Conservation (phyloP, 2,113 vertebrate species). For the Rhagologus leucostigma region DNA sequence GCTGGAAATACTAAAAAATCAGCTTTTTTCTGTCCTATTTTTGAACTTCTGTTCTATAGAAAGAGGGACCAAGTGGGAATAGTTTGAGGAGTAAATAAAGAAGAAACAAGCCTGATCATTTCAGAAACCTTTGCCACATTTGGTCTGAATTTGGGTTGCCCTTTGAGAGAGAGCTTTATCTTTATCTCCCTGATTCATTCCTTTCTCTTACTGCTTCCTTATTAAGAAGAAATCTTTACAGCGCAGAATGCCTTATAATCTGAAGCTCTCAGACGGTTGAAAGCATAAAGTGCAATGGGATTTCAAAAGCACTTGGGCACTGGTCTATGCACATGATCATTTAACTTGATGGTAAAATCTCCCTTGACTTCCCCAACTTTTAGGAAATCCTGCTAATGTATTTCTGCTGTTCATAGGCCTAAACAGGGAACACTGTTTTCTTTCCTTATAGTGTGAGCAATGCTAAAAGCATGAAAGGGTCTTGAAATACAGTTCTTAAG, state of each 20-base stretch:
- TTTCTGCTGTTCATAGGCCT: not conserved
- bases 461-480: not conserved
- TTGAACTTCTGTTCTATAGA: not conserved
- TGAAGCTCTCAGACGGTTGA: not conserved
- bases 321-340: not conserved
- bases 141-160: slow-evolving; percentile 6
- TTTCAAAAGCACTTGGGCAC: not conserved
- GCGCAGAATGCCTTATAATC: not conserved
- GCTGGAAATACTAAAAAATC: not conserved
- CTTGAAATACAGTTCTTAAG: not conserved
- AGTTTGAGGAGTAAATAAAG: not conserved
- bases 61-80: not conserved
- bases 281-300: not conserved
- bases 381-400: not conserved
- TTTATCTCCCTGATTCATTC: slow-evolving; percentile 3
- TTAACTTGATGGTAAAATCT: not conserved
- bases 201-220: slow-evolving; percentile 5
- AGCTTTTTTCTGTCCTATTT: not conserved
- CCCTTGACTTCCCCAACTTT: not conserved
- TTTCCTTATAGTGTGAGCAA: not conserved
- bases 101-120: not conserved
- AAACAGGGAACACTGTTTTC: not conserved
- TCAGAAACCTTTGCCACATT: not conserved
- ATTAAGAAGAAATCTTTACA: slow-evolving; percentile 17
- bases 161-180: not conserved